Evolutionary conservation across 2,888 invertebrate genomes (phyloP).

Genomic region (Zeuzera pyrina): DNA sequence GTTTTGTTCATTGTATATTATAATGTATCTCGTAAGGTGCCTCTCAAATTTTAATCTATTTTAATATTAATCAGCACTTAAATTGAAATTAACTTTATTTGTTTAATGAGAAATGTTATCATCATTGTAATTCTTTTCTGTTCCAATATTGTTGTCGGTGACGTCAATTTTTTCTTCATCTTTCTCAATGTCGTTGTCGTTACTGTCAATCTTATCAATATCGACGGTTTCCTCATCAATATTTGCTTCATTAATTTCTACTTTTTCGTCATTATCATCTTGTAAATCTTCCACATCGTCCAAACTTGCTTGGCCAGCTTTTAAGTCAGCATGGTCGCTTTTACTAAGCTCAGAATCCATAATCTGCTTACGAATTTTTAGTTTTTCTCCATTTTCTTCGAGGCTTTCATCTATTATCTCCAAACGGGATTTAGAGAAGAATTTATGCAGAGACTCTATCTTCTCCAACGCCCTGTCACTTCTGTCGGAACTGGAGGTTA

Average conservation of each 20-base stretch:
- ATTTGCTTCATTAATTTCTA: constrained; percentile 4
- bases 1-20: too few species aligned
- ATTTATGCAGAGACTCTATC: constrained; percentile 54
- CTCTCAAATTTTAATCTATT: too few species aligned
- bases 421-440: constrained; percentile 57
- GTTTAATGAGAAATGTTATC: too few species aligned
- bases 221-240: not conserved
- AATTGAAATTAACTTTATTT: too few species aligned
- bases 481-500: constrained; percentile 40
- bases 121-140: too few species aligned
- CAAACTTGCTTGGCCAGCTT: constrained; percentile 51
- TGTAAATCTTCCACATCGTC: constrained; percentile 61
- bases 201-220: not conserved
- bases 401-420: constrained; percentile 61
- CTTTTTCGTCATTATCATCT: constrained; percentile 35
- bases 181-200: not conserved
- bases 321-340: constrained; percentile 23
- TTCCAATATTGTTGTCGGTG: not conserved
- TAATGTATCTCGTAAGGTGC: too few species aligned
- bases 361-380: constrained; percentile 23
- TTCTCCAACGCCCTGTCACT: constrained; percentile 54
- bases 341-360: constrained; percentile 9
- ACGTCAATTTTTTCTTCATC: not conserved
- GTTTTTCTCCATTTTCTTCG: constrained; percentile 44
- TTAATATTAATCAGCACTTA: too few species aligned